These are phyloP conservation scores for Drosophila prolongata DNA, from an alignment of 2,888 invertebrate species.

Conservation along the genomic window DNA sequence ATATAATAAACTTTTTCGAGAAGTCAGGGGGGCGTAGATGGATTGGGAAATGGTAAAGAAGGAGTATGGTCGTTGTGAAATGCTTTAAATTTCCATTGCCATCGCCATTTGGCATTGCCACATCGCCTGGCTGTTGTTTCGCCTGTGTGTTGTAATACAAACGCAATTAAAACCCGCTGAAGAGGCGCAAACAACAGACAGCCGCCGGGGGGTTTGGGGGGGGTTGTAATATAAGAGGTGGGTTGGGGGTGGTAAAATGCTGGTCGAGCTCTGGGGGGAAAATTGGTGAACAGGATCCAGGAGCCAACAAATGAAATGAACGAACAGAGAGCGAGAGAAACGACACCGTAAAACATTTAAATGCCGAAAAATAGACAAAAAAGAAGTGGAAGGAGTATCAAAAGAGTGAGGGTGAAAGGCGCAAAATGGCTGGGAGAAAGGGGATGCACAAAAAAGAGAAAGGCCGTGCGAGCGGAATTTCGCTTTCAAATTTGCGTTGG, in stretches of 20 bases:
- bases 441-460: slow-evolving; percentile 8
- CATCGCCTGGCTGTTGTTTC: slow-evolving; percentile 47
- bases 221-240: slow-evolving; percentile 8
- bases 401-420: background rate
- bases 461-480: slow-evolving; percentile 57
- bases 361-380: slow-evolving; percentile 75
- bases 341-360: slow-evolving; percentile 79
- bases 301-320: slow-evolving; percentile 35
- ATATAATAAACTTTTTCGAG: slow-evolving; percentile 72
- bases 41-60: no score
- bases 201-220: slow-evolving; percentile 15
- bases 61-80: slow-evolving; percentile 7
- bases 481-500: slow-evolving; percentile 76
- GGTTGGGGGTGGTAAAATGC: slow-evolving; percentile 6
- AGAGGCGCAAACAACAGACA: slow-evolving; percentile 76
- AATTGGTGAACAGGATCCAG: slow-evolving; percentile 10
- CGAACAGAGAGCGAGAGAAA: slow-evolving; percentile 49
- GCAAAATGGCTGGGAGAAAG: background rate
- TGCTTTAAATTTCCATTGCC: slow-evolving; percentile 75
- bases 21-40: background rate
- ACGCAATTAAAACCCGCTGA: slow-evolving; percentile 80
- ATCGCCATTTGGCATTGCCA: slow-evolving; percentile 58
- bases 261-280: background rate
- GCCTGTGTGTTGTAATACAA: slow-evolving; percentile 70
- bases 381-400: slow-evolving; percentile 37